Percentiles rank a stretch among this genome's conserved stretches.
phyloP scores from a whole-genome alignment of 2,113 vertebrate genomes.

The Syrrhaptes paradoxus region DNA sequence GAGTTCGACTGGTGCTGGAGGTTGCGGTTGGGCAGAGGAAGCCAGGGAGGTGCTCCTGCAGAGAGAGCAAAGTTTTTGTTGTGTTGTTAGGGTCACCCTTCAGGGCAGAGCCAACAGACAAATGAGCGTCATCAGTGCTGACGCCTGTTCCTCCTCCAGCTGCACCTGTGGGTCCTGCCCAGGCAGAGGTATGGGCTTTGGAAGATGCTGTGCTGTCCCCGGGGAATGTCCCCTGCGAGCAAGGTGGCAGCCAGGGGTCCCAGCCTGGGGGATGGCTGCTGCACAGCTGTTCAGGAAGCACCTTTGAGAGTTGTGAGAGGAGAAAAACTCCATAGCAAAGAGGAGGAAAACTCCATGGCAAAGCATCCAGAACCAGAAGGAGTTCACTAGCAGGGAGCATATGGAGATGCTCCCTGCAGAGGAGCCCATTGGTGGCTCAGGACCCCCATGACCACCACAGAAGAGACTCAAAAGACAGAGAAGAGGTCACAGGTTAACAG shows the following conservation, averaged over 20 bases:
- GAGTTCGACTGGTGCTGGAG: rapidly evolving
- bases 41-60: neutral
- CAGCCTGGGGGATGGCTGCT: rapidly evolving
- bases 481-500: neutral
- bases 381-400: neutral
- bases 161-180: rapidly evolving
- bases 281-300: neutral
- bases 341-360: neutral
- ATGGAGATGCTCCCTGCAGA: neutral
- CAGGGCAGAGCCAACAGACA: rapidly evolving
- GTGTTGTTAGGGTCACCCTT: neutral
- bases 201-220: rapidly evolving
- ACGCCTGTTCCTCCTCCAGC: rapidly evolving
- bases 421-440: rapidly evolving
- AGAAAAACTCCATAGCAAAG: neutral
- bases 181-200: rapidly evolving
- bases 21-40: neutral
- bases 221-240: neutral
- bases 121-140: rapidly evolving
- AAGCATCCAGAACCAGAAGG: rapidly evolving
- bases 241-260: rapidly evolving
- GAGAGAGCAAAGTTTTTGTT: neutral
- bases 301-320: neutral
- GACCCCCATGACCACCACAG: rapidly evolving
- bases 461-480: rapidly evolving